phyloP scores from a whole-genome alignment of 2,888 invertebrate genomes.

The Rugalucina vietnamica region DNA sequence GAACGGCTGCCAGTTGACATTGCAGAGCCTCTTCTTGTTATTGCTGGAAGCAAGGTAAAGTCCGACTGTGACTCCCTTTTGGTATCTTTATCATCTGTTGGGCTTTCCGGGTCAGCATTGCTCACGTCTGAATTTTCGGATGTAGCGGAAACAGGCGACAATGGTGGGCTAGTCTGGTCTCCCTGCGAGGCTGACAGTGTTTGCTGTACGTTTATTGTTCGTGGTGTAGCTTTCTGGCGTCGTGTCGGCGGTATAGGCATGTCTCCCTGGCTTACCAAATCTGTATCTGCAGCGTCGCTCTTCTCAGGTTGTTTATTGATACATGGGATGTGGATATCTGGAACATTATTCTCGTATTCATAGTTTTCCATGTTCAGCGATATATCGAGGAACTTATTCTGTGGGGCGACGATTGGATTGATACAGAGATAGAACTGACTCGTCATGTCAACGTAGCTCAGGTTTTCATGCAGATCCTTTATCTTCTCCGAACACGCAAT shows the following conservation, averaged over 20 bases:
- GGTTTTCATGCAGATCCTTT: neutral
- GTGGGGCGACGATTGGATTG: neutral
- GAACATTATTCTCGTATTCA: neutral
- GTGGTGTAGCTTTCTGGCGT: neutral
- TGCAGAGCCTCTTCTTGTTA: too few relatives aligned
- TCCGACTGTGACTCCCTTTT: too few relatives aligned
- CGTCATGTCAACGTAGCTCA: neutral
- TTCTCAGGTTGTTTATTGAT: neutral
- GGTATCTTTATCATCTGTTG: too few relatives aligned
- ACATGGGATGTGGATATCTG: neutral
- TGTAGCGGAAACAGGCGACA: too few relatives aligned
- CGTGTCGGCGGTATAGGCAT: neutral
- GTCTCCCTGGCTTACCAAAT: neutral
- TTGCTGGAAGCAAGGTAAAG: too few relatives aligned
- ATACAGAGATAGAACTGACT: neutral
- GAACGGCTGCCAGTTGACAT: neutral
- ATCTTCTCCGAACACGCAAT: neutral
- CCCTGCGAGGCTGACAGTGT: too few relatives aligned
- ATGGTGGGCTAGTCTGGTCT: too few relatives aligned
- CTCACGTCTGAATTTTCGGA: too few relatives aligned
- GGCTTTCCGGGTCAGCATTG: too few relatives aligned
- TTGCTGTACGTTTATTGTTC: neutral
- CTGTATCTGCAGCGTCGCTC: neutral
- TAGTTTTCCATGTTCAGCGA: neutral
- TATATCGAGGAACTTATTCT: neutral